Evolutionary conservation across 2,888 invertebrate genomes (phyloP).

Genomic region (Lobophora halterata): DNA sequence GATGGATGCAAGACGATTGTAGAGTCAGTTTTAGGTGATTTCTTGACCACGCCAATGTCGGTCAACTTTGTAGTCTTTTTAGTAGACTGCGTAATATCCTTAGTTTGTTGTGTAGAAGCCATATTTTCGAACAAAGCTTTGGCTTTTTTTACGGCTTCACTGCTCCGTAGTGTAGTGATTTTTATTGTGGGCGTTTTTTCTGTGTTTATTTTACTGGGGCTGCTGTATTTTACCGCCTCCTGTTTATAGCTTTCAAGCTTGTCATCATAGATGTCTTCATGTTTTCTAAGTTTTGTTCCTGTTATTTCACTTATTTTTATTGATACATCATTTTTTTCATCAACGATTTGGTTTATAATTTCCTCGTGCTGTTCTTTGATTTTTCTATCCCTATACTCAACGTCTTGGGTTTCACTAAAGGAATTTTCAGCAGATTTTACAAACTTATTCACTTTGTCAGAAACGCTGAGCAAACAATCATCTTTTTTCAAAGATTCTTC

Average conservation of each 20-base stretch:
- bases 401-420: conserved; percentile 53
- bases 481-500: conserved; percentile 81
- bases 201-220: conserved; percentile 41
- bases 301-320: conserved; percentile 31
- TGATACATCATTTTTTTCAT: conserved; percentile 44
- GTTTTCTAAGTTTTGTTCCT: conserved; percentile 5
- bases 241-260: conserved; percentile 42
- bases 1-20: conserved; percentile 46
- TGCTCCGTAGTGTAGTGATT: conserved; percentile 75
- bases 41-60: conserved; percentile 72
- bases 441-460: conserved; percentile 84
- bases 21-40: conserved; percentile 52
- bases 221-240: conserved; percentile 44
- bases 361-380: conserved; percentile 69
- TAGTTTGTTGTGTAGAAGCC: conserved; percentile 61
- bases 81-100: conserved; percentile 38
- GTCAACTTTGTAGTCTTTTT: conserved; percentile 64
- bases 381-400: conserved; percentile 61
- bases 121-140: conserved; percentile 86
- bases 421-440: conserved; percentile 82
- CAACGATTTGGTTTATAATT: conserved; percentile 61
- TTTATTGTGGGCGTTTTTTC: conserved; percentile 55
- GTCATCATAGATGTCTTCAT: conserved; percentile 30
- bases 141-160: conserved; percentile 85
- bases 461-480: conserved; percentile 82